Evolutionary conservation across 2,888 invertebrate genomes (phyloP).

Genomic region (Eupsilia transversa): DNA sequence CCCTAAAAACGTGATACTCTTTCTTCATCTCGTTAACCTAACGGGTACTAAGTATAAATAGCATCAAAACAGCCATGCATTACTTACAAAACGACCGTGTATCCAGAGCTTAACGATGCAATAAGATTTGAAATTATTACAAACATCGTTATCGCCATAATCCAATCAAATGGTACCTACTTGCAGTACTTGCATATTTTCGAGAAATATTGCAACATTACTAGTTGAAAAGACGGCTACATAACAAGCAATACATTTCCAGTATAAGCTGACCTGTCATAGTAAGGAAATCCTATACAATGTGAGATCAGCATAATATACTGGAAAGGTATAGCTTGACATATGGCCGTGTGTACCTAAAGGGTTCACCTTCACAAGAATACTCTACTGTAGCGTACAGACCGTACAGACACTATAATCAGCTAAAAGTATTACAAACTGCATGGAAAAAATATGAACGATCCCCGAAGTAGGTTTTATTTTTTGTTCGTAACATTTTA

Average conservation of each 20-base stretch:
- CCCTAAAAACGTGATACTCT: too few relatives aligned
- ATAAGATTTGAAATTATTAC: conserved; percentile 50
- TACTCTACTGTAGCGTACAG: not conserved
- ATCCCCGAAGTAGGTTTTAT: not conserved
- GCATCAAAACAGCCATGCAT: conserved; percentile 9
- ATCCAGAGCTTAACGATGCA: conserved; percentile 37
- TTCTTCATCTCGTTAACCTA: conserved; percentile 27
- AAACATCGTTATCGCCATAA: conserved; percentile 19
- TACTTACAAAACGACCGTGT: conserved; percentile 38
- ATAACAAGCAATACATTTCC: too few relatives aligned
- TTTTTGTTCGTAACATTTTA: not conserved
- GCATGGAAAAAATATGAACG: not conserved
- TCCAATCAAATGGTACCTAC: conserved; percentile 5
- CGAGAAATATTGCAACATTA: not conserved
- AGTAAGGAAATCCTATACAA: too few relatives aligned
- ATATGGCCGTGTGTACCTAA: too few relatives aligned
- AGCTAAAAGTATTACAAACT: not conserved
- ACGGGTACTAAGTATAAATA: conserved; percentile 48
- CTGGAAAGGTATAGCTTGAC: too few relatives aligned
- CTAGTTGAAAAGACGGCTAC: not conserved
- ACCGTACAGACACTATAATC: not conserved
- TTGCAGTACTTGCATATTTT: conserved; percentile 3
- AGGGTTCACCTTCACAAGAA: not conserved
- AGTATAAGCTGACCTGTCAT: too few relatives aligned
- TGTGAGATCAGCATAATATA: too few relatives aligned